phyloP scores from a whole-genome alignment of 2,797 vertebrate genomes.

The Characodon lateralis region DNA sequence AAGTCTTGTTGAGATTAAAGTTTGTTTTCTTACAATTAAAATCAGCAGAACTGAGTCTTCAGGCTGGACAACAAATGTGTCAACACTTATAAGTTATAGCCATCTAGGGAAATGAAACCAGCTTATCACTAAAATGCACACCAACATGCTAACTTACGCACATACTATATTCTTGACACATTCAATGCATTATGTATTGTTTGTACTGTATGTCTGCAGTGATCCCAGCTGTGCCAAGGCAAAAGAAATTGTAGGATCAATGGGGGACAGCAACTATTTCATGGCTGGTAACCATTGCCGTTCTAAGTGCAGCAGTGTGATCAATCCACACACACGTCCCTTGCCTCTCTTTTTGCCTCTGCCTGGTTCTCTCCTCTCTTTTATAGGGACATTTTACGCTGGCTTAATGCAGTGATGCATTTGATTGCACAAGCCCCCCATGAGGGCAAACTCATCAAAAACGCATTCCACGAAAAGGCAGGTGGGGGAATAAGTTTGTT shows the following conservation, averaged over 20 bases:
- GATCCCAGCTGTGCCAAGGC: constrained; percentile 6
- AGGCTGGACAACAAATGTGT: constrained; percentile 23
- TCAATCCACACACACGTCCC: constrained; percentile 59
- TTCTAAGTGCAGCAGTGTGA: constrained; percentile 54
- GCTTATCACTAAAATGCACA: constrained; percentile 1
- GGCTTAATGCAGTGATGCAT: constrained; percentile 76
- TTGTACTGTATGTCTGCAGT: constrained; percentile 24
- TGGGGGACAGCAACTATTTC: constrained; percentile 73
- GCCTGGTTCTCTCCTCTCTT: constrained; percentile 45
- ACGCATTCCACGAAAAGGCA: constrained; percentile 64
- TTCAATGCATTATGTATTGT: constrained; percentile 25
- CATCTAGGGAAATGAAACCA: constrained; percentile 16
- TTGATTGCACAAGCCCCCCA: constrained; percentile 77
- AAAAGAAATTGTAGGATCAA: constrained; percentile 33
- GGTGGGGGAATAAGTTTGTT: constrained; percentile 59
- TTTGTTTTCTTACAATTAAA: constrained; percentile 47
- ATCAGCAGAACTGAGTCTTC: constrained; percentile 25
- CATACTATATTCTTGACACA: constrained; percentile 16
- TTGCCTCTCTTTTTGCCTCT: constrained; percentile 29
- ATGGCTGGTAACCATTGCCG: constrained; percentile 73
- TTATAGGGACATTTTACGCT: constrained; percentile 68
- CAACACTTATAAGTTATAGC: constrained; percentile 11
- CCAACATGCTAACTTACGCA: neutral
- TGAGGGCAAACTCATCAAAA: constrained; percentile 73
- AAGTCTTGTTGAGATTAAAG: constrained; percentile 45